Evolutionary conservation across 2,888 invertebrate genomes (phyloP), one percentile per base, ranked within the genome.

Genomic region (Agrochola litura): DNA sequence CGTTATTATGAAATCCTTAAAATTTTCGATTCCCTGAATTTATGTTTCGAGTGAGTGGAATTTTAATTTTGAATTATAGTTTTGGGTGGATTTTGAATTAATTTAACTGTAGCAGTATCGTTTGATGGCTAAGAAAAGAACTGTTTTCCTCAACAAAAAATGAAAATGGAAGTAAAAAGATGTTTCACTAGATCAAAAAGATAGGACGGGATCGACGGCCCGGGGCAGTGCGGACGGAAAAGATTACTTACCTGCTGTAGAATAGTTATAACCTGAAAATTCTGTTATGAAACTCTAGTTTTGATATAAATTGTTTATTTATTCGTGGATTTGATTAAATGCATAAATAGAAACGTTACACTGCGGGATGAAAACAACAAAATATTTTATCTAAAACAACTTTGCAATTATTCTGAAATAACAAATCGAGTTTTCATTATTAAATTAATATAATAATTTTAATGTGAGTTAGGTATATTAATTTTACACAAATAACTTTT

Each of bases 1-100:
- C 16, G 19, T 72, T 67, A 69, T 82, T 81, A 80, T n/a, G 43
- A 75, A 74, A 77, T 84, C 81, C 72, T 75, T 71, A 12, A 54
- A 52, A 70, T 77, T 60, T 75, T 75, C 49, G 25, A 19, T 56
- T 30, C 52, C 56, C 60, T 30, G 12, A 83, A 69, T 79, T 83
- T 79, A 30, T 22, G 54, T 65, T 74, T 65, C 16, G 30, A 60
- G 58, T 73, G 41, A 49, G 43, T 37, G 56, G 58, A 37, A 49
- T 69, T 76, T 67, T 58, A 65, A 73, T 67, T 76, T 80, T 52
- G 74, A 70, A 25, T 52, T 85, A 63, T 72, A 41, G 41, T 30
- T 56, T 58, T 10, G 22, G 12, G 43, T 60, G n/a, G 5, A 25
- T 80, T 60, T 73, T 8, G 9, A 60, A n/a, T 19, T 1, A 54